Percentiles rank a stretch among this genome's conserved stretches.
Conservation (phyloP, 2,113 vertebrate genomes). For the Natator depressus region DNA sequence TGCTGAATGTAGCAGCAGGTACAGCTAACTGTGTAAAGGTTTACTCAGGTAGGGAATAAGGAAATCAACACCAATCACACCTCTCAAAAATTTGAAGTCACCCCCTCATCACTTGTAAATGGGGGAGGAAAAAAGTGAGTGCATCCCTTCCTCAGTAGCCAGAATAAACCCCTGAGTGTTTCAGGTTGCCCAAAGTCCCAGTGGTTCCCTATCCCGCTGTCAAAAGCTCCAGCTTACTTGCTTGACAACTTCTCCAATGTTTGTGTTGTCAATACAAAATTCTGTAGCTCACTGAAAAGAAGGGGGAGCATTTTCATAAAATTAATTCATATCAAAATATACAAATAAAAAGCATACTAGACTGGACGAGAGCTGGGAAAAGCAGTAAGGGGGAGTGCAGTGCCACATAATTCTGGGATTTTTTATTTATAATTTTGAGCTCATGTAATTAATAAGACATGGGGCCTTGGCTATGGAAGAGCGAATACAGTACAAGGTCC, state of each 20-base stretch:
- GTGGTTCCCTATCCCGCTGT: background rate
- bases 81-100: background rate
- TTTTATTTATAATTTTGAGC: background rate
- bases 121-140: background rate
- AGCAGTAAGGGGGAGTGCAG: background rate
- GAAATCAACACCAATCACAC: background rate
- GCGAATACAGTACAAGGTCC: background rate
- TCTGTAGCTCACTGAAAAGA: background rate
- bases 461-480: background rate
- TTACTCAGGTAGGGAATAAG: background rate
- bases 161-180: background rate
- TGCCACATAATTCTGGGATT: fast-evolving
- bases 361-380: background rate
- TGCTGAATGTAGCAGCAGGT: fast-evolving
- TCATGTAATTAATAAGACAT: background rate
- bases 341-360: background rate
- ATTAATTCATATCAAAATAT: background rate
- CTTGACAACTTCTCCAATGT: background rate
- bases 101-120: background rate
- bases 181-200: background rate
- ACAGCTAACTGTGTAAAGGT: background rate
- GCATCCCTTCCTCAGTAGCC: background rate
- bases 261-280: background rate
- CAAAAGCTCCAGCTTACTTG: background rate
- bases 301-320: background rate